phyloP scores from a whole-genome alignment of 2,797 vertebrate species.

The Helicolenus hilgendorfi region DNA sequence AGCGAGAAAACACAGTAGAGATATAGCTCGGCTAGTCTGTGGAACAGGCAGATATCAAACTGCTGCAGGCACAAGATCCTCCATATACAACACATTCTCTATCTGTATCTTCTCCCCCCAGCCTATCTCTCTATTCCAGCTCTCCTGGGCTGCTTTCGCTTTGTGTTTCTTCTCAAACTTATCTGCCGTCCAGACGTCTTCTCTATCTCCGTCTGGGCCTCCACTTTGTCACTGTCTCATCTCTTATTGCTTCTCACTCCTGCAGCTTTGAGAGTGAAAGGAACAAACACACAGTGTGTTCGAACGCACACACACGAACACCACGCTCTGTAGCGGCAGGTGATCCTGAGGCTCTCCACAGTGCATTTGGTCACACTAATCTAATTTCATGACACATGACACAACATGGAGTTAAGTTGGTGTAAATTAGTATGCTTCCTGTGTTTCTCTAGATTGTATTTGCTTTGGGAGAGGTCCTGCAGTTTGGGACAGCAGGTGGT shows the following conservation, averaged over 20 bases:
- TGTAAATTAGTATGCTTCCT: slow-evolving; percentile 80
- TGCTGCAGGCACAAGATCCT: slow-evolving; percentile 34
- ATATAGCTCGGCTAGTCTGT: neutral
- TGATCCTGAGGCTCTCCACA: slow-evolving; percentile 39
- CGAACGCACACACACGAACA: neutral
- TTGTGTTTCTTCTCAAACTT: slow-evolving; percentile 54
- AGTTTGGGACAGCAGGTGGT: slow-evolving; percentile 81
- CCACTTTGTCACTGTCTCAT: slow-evolving; percentile 28
- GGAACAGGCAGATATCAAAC: slow-evolving; percentile 54
- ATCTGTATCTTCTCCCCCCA: neutral
- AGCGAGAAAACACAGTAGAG: neutral
- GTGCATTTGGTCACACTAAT: slow-evolving; percentile 82
- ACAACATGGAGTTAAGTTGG: slow-evolving; percentile 72
- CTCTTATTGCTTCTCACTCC: slow-evolving; percentile 3
- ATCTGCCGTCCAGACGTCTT: slow-evolving; percentile 44
- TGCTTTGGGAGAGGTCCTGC: slow-evolving; percentile 64
- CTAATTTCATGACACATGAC: slow-evolving; percentile 81
- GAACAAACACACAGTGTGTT: slow-evolving; percentile 5
- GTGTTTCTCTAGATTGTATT: slow-evolving; percentile 67
- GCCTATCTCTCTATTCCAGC: slow-evolving; percentile 48
- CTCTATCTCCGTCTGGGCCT: slow-evolving; percentile 25
- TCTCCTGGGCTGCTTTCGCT: slow-evolving; percentile 24
- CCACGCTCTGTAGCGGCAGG: slow-evolving; percentile 35
- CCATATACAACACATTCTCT: slow-evolving; percentile 3
- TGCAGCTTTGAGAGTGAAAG: neutral